Base-by-base conservation (phyloP, 2,797 vertebrate species). In the Myoxocephalus aenaeus region DNA sequence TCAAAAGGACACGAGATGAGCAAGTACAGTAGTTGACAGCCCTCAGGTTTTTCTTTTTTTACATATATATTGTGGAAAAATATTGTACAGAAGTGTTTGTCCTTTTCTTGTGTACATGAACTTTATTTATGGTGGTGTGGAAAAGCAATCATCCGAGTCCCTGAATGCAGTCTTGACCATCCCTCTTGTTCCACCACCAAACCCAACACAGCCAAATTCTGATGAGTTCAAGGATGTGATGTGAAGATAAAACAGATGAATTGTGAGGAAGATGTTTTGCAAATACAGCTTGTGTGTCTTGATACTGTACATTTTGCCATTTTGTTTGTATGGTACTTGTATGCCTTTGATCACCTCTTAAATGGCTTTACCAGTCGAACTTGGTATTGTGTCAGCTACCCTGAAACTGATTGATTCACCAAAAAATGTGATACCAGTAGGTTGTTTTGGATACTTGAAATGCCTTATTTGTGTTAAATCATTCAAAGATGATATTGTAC, bases 381-480 rank as follows among this genome's bases (percentile, higher is more conserved):
- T 70, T 56, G 82, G 86, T 74, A 77, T 82, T 69, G 2, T 56
- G 73, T 80, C 73, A 59, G 67, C 86, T 79, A 70, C 74, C 86
- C 85, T 81, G 70, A 85, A 89, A 90, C 84, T 15, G 79, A 84
- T 75, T 62, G 79, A 88, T 64, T 89, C 85, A 86, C 90, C 86
- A 87, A 91, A 91, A 53, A 89, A 89, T 67, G 87, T 87, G 86
- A 88, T 81, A 70, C 80, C 79, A 85, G 70, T 93, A 50, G 86
- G 85, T 90, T 84, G 79, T 88, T 91, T 90, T 90, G 75, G 65
- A 90, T 88, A 92, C 93, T 93, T 93, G 90, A 94, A 92, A 93
- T 93, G 92, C 93, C 93, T 94, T 93, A 94, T 93, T 93, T 91
- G 91, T 91, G 92, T 93, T 81, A 67, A 87, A 78, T 90, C 85